Evolutionary conservation across 2,113 vertebrate genomes (phyloP), one percentile per base, ranked within the genome.

Genomic region (Rafetus swinhoei): DNA sequence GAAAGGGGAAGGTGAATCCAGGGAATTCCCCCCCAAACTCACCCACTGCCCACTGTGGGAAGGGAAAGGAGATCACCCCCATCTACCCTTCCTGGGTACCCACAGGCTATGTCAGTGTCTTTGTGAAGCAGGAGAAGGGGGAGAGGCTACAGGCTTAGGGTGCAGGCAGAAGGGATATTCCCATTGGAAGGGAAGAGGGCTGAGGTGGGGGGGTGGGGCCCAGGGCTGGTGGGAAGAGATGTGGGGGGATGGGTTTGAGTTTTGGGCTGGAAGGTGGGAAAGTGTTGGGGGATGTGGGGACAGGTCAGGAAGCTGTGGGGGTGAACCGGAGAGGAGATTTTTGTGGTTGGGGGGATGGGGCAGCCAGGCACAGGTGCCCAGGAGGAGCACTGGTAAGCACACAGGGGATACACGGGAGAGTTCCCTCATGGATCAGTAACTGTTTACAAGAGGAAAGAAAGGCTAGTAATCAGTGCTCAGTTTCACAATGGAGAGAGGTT

Each of bases 1-100:
- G 95, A 93, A 95, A 89, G 92, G 62, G 93, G 92, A 95, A 93
- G 74, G 50, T 90, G 19, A 32, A 45, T 52, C 85, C 79, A 24
- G 1, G 39, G 54, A 21, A 74, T 4, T 6, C 52, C 53, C 7
- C 9, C 77, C 65, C 18, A 35, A 72, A 35, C 39, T 19, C 18
- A 35, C 18, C 2, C 65, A 72, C 19, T 72, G 65, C n/a, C n/a
- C 16, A 21, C 32, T 9, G 62, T 2, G 16, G 0, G 56, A 2
- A 8, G 32, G 14, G 35, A 12, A 24, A 2, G 21, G 21, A 18
- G 56, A 27, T 35, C 9, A 25, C 53, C 5, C 27, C 5, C 29
- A 14, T 54, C 25, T 19, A 21, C 52, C 53, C 35, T 57, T 16
- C 35, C 3, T 39, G 56, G 81, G 53, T 7, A 19, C 19, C 29